Conservation (phyloP, 2,888 invertebrate genomes). For the Heteropelma amictum region DNA sequence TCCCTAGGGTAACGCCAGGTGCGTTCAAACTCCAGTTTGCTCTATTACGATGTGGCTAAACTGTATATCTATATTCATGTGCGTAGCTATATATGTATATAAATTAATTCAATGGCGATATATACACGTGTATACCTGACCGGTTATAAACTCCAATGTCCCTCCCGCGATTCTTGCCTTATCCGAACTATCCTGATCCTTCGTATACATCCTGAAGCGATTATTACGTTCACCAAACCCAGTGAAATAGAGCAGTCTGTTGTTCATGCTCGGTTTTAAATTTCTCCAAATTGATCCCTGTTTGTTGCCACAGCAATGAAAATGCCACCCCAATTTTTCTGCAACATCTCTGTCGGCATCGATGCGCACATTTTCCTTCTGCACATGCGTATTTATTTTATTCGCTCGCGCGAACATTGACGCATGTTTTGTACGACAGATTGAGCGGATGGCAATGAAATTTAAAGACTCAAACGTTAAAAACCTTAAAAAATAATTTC, state of each 20-base stretch:
- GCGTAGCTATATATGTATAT: constrained; percentile 12
- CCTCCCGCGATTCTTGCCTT: constrained; percentile 32
- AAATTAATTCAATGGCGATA: not conserved
- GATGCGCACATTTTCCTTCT: too few species aligned
- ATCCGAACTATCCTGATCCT: constrained; percentile 45
- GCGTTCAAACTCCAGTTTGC: constrained; percentile 43
- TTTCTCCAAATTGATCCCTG: constrained; percentile 7
- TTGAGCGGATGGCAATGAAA: too few species aligned
- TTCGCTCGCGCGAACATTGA: too few species aligned
- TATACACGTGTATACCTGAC: not conserved
- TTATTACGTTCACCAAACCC: constrained; percentile 37
- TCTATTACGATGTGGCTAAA: constrained; percentile 30
- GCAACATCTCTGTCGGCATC: not conserved
- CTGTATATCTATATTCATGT: constrained; percentile 4
- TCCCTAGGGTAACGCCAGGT: constrained; percentile 66
- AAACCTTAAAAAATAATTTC: too few species aligned
- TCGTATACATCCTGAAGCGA: constrained; percentile 38
- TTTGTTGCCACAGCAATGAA: not conserved
- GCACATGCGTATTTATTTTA: too few species aligned
- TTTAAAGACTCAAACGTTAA: too few species aligned
- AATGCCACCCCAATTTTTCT: not conserved
- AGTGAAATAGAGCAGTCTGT: constrained; percentile 19
- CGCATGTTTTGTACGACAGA: too few species aligned
- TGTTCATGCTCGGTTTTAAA: not conserved
- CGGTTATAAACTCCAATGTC: not conserved